These are phyloP conservation scores for Notoglanidium macrostoma DNA, from an alignment of 2,797 vertebrate genomes.

Conservation along the genomic window DNA sequence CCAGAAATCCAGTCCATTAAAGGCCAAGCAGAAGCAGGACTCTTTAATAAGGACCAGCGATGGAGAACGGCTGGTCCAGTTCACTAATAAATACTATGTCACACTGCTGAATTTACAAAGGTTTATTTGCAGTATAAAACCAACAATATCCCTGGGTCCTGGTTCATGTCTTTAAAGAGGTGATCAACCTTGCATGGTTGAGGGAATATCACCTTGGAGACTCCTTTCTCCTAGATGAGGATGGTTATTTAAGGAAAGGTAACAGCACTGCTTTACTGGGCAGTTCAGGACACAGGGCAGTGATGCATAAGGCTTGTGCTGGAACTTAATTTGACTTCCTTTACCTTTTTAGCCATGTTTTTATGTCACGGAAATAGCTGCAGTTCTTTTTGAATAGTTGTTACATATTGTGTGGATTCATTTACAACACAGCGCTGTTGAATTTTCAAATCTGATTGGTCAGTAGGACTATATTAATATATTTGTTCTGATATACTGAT, in stretches of 20 bases:
- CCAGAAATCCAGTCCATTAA: slow-evolving; percentile 27
- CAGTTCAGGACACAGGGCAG: too few species aligned
- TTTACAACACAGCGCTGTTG: neutral
- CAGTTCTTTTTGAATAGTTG: neutral
- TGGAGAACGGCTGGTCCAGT: slow-evolving; percentile 11
- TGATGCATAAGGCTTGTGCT: neutral
- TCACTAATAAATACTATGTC: slow-evolving; percentile 3
- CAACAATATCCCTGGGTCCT: neutral
- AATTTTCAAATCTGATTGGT: slow-evolving; percentile 5
- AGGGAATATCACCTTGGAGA: slow-evolving; percentile 13
- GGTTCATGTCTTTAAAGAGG: slow-evolving; percentile 15
- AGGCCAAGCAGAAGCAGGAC: slow-evolving; percentile 4
- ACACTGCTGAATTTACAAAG: neutral
- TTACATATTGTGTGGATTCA: neutral
- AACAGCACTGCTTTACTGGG: neutral
- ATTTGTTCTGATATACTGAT: neutral
- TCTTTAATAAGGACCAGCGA: slow-evolving; percentile 26
- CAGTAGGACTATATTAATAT: neutral
- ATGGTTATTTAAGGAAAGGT: slow-evolving; percentile 6
- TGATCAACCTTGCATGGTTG: neutral
- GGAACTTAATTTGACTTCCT: neutral
- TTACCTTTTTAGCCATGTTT: neutral
- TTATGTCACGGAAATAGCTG: neutral
- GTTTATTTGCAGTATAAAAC: slow-evolving; percentile 21
- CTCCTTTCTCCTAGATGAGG: neutral